Conservation (phyloP, 30 jellyfish, hydroid and myxozoan species). For the Pelagia noctiluca region DNA sequence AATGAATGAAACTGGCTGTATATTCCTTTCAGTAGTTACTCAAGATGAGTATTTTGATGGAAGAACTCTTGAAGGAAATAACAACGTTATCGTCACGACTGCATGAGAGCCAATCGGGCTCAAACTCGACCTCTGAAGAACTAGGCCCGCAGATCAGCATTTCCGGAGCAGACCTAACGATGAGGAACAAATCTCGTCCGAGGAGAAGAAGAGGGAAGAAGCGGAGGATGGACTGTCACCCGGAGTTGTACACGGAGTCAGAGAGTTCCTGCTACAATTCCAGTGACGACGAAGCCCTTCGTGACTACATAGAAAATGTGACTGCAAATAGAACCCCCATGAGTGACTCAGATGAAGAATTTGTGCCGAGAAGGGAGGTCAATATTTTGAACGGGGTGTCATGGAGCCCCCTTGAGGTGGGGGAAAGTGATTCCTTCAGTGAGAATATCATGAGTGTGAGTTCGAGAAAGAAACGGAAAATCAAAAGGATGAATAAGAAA, state of each 20-base stretch:
- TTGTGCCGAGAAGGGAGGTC: constrained; percentile 69
- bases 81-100: constrained; percentile 71
- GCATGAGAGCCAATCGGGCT: constrained; percentile 73
- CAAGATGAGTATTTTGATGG: constrained; percentile 78
- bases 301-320: constrained; percentile 85
- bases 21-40: background rate
- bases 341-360: constrained; percentile 93
- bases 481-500: constrained; percentile 67
- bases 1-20: background rate
- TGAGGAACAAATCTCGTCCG: constrained; percentile 58
- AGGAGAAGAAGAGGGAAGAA: constrained; percentile 73
- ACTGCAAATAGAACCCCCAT: constrained; percentile 34
- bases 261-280: constrained; percentile 81
- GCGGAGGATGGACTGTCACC: constrained; percentile 70
- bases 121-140: constrained; percentile 68
- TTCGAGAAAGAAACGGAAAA: constrained; percentile 56
- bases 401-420: constrained; percentile 88
- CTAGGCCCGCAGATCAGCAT: constrained; percentile 39
- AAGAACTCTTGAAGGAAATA: constrained; percentile 83
- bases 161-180: no score
- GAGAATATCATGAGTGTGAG: constrained; percentile 65
- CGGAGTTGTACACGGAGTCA: constrained; percentile 63
- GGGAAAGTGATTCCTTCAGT: constrained; percentile 94
- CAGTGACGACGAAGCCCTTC: constrained; percentile 87
- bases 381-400: constrained; percentile 64